Base-by-base conservation (phyloP, 2,113 vertebrate genomes). In the Eurypyga helias region DNA sequence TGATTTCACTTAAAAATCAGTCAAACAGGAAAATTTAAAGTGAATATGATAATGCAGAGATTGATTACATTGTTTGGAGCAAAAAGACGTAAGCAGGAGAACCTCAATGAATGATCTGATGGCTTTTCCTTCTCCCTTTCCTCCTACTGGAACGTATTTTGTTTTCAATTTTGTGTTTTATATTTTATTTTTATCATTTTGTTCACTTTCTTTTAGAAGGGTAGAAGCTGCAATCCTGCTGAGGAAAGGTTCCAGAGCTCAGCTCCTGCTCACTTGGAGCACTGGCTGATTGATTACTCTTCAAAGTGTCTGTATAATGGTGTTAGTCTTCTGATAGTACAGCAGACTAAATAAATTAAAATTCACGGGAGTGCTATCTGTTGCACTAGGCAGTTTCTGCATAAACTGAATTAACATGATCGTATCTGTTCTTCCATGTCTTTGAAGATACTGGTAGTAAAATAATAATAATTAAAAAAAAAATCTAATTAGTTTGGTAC, bases 301-400 rank as follows among this genome's bases (percentile, higher is more conserved):
- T 95, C 81, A 51, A 91, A 93, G 23, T 72, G 36, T 62, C 41
- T 67, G 43, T 79, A 66, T 83, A 90, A 80, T 43, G 41, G 49
- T 93, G 45, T 89, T 93, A 73, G 46, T 91, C 71, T 93, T 90
- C 78, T 84, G 67, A 38, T 80, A 87, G 49, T 70, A 87, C 41
- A 93, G 60, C 60, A 86, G 46, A 91, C 52, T 72, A 91, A 89
- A 94, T 76, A 34, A 95, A 93, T 96, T 97, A 97, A 97, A 93
- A 96, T 90, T 96, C 83, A 88, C 61, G 62, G 51, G 57, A 86
- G 34, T 87, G 64, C 43, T 96, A 28, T 80, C 62, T 83, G n/a
- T 87, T 93, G 75, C 54, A 79, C 31, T 82, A 45, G n/a, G 25
- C 49, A 92, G 41, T 70, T 94, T 90, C 78, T 46, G 38, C 77